Conservation (phyloP, 2,113 vertebrate species). For the Tragelaphus buxtoni region DNA sequence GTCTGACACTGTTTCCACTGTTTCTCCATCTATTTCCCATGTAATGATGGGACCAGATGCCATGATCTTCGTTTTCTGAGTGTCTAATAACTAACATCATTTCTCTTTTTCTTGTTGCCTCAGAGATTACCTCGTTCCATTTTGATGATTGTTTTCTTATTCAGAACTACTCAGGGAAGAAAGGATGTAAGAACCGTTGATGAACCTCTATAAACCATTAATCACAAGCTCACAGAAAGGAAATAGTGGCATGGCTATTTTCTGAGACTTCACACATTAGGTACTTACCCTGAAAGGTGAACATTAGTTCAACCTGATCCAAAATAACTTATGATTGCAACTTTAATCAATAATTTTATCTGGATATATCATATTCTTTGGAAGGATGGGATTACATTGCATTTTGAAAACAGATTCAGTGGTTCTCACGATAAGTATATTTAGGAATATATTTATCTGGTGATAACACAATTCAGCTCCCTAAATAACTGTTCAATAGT, state of each 20-base stretch:
- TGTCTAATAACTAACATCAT: not conserved
- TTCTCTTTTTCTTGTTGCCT: not conserved
- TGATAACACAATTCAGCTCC: not conserved
- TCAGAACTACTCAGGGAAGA: not conserved
- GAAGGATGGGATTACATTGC: not conserved
- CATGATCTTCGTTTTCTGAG: not conserved
- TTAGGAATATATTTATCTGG: not conserved
- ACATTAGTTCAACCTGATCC: not conserved
- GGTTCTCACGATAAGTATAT: not conserved
- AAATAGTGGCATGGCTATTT: not conserved
- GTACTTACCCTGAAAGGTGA: not conserved
- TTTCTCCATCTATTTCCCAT: too few species aligned
- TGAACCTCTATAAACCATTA: not conserved
- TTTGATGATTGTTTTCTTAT: slow-evolving; percentile 5
- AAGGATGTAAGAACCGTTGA: not conserved
- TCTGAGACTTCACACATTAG: not conserved
- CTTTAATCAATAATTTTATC: not conserved
- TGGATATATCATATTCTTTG: not conserved
- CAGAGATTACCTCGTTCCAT: not conserved
- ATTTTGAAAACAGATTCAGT: not conserved
- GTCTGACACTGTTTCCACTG: too few species aligned
- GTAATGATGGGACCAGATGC: too few species aligned
- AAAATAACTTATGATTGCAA: not conserved
- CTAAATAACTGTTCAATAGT: not conserved
- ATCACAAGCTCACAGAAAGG: not conserved